These are phyloP conservation scores for Manis crassicaudata DNA, from an alignment of 2,797 vertebrate species.

Conservation along the genomic window DNA sequence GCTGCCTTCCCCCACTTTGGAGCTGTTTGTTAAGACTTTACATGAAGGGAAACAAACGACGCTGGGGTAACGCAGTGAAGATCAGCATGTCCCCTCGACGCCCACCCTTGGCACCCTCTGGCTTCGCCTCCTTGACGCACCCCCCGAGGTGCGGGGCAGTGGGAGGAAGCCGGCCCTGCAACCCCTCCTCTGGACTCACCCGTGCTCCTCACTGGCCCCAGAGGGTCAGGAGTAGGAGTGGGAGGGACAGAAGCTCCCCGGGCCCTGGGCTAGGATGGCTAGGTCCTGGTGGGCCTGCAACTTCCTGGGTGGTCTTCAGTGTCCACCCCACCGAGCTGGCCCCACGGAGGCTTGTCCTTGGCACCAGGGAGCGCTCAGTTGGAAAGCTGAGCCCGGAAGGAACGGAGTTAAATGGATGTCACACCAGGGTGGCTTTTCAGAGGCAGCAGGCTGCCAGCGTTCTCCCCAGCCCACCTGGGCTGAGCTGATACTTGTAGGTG, in stretches of 20 bases:
- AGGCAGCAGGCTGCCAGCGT: background rate
- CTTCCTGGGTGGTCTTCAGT: fast-evolving
- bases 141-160: background rate
- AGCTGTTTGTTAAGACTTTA: slow-evolving; percentile 52
- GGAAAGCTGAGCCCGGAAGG: background rate
- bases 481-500: no score
- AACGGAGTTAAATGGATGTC: fast-evolving
- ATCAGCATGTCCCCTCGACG: background rate
- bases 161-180: background rate
- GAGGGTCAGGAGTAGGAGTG: background rate
- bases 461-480: background rate
- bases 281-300: background rate
- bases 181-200: background rate
- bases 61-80: background rate
- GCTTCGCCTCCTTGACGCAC: background rate
- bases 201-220: background rate
- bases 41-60: background rate
- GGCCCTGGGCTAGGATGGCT: fast-evolving
- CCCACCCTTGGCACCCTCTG: background rate
- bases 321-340: fast-evolving
- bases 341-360: fast-evolving
- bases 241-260: background rate
- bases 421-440: fast-evolving
- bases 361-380: fast-evolving
- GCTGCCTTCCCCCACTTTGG: slow-evolving; percentile 48